Conservation (phyloP, 2,113 vertebrate genomes). For the Urocitellus parryii region DNA sequence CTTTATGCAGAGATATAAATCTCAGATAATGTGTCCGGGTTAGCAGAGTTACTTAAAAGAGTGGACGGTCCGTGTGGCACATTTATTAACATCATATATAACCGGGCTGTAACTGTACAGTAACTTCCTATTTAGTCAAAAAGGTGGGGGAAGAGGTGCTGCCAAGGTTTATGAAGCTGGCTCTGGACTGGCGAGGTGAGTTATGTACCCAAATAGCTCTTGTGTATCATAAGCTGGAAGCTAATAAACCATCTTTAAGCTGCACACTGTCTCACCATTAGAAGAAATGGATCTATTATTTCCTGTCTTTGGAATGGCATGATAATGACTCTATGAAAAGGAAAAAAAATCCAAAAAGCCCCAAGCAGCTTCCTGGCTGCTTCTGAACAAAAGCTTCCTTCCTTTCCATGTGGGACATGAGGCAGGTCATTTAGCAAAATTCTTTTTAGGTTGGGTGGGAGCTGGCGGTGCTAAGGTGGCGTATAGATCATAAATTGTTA, state of each 20-base stretch:
- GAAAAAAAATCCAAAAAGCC: not conserved
- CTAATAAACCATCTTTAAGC: constrained; percentile 76
- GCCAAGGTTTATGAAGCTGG: constrained; percentile 66
- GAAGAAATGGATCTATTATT: constrained; percentile 75
- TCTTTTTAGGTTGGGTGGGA: constrained; percentile 26
- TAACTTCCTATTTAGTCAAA: constrained; percentile 75
- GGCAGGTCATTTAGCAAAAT: not conserved
- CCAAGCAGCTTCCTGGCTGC: not conserved
- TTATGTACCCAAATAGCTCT: constrained; percentile 74
- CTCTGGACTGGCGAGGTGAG: constrained; percentile 52
- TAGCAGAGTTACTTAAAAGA: constrained; percentile 79
- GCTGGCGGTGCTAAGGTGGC: not conserved
- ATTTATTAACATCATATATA: constrained; percentile 83
- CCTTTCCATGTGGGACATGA: not conserved
- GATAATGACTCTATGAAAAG: constrained; percentile 42
- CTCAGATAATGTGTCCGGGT: constrained; percentile 75
- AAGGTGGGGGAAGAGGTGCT: not conserved
- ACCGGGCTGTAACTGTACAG: constrained; percentile 70
- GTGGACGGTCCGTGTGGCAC: constrained; percentile 67
- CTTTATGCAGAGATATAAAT: constrained; percentile 77
- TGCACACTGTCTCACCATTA: not conserved
- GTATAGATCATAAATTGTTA: not conserved
- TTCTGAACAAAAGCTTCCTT: constrained; percentile 36
- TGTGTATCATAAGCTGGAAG: constrained; percentile 70
- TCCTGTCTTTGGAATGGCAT: constrained; percentile 64